Percentiles rank a stretch among this genome's conserved stretches.
These are phyloP conservation scores for Megaceryle torquata DNA, from an alignment of 2,113 vertebrate genomes.

Conservation along the genomic window DNA sequence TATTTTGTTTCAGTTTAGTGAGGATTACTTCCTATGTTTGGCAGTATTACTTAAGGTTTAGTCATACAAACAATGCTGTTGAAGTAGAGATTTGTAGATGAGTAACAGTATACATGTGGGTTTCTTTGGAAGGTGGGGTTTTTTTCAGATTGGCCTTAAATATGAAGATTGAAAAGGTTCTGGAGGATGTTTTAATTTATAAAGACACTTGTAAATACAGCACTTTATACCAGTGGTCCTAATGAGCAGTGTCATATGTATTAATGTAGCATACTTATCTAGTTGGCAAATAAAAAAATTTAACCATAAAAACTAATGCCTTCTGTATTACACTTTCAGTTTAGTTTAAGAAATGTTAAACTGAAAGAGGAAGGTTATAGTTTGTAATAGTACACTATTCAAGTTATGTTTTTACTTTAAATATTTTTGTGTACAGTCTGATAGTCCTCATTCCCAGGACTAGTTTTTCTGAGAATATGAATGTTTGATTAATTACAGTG, in stretches of 20 bases:
- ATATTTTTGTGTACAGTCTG: background rate
- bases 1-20: background rate
- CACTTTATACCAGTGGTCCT: background rate
- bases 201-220: background rate
- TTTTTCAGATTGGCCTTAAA: background rate
- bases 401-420: background rate
- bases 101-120: accelerated
- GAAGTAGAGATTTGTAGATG: background rate
- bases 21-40: background rate
- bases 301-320: background rate
- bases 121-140: background rate
- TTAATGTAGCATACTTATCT: background rate
- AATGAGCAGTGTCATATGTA: background rate
- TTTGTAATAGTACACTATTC: background rate
- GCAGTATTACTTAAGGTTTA: background rate
- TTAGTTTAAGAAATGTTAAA: background rate
- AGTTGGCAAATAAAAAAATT: background rate
- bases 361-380: background rate
- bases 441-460: background rate
- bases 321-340: background rate
- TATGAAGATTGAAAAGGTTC: background rate
- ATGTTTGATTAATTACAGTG: background rate
- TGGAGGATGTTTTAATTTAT: background rate
- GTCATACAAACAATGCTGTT: background rate
- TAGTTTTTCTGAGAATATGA: background rate